Evolutionary conservation across 2,888 invertebrate genomes (phyloP).

Genomic region (Leptinotarsa tumamoca): DNA sequence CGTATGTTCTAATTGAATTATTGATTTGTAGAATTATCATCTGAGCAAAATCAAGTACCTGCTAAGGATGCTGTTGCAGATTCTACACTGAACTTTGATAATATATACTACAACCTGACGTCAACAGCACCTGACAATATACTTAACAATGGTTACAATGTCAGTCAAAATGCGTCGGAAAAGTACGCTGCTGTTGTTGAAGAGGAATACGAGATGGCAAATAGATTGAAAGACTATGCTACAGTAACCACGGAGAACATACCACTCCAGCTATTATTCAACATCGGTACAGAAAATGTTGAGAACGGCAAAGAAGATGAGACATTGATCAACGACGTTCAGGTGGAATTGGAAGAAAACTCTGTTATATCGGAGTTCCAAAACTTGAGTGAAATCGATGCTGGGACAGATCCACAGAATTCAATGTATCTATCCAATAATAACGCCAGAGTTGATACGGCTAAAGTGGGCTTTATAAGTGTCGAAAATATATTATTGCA

Average conservation of each 20-base stretch:
- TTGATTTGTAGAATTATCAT: constrained; percentile 5
- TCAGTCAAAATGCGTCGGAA: constrained; percentile 46
- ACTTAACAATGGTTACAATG: constrained; percentile 44
- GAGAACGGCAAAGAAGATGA: constrained; percentile 63
- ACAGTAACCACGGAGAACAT: constrained; percentile 65
- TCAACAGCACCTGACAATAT: constrained; percentile 39
- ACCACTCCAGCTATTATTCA: constrained; percentile 63
- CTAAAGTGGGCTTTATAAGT: constrained; percentile 55
- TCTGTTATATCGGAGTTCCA: constrained; percentile 65
- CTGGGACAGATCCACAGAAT: neutral
- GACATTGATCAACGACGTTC: constrained; percentile 60
- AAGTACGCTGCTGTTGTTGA: constrained; percentile 62
- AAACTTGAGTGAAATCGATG: constrained; percentile 47
- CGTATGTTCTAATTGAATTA: neutral
- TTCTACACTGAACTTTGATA: constrained; percentile 49
- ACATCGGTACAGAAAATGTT: constrained; percentile 64
- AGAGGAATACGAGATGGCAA: constrained; percentile 63
- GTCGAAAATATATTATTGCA: constrained; percentile 37
- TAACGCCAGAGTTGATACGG: constrained; percentile 50
- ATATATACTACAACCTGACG: constrained; percentile 48
- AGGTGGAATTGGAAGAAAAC: constrained; percentile 62
- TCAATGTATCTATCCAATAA: constrained; percentile 26
- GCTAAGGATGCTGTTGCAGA: constrained; percentile 19
- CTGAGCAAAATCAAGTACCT: neutral
- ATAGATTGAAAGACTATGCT: constrained; percentile 64